Evolutionary conservation across 2,113 vertebrate species (phyloP).

Genomic region (Lophochroa leadbeateri): DNA sequence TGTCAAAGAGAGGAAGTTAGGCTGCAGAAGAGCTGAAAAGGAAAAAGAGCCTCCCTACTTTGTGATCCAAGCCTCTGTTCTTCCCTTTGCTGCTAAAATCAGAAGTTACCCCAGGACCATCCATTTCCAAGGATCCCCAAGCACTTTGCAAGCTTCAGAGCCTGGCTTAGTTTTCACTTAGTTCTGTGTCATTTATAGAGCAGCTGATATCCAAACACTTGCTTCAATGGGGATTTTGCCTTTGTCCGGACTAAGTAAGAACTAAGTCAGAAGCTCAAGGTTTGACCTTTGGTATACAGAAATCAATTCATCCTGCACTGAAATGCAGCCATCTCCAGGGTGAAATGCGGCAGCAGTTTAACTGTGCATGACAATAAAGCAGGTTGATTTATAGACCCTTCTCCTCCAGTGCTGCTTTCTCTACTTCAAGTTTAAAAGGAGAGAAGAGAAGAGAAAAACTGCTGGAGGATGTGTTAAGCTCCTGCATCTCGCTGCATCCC

Average conservation of each 20-base stretch:
- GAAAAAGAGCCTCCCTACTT: neutral
- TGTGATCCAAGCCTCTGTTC: constrained; percentile 43
- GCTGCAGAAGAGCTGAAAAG: neutral
- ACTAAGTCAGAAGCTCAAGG: constrained; percentile 42
- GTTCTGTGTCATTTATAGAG: constrained; percentile 54
- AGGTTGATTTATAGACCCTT: constrained; percentile 41
- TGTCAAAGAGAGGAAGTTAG: constrained; percentile 19
- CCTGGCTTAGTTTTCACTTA: constrained; percentile 4
- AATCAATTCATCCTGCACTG: constrained; percentile 13
- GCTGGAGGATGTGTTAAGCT: neutral
- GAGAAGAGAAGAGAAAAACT: neutral
- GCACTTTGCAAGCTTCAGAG: constrained; percentile 29
- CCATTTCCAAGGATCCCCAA: constrained; percentile 17
- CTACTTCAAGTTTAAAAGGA: neutral
- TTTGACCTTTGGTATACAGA: constrained; percentile 36
- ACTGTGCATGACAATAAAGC: constrained; percentile 29
- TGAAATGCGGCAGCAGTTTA: neutral
- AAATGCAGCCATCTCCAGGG: neutral
- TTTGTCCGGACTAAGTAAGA: constrained; percentile 30
- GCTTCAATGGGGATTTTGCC: constrained; percentile 43
- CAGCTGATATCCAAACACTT: neutral
- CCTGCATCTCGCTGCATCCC: neutral
- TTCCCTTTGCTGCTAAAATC: constrained; percentile 42
- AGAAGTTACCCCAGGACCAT: constrained; percentile 14
- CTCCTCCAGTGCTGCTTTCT: neutral